Base-by-base conservation (phyloP, 2,113 vertebrate species). In the Melanocharis versteri region DNA sequence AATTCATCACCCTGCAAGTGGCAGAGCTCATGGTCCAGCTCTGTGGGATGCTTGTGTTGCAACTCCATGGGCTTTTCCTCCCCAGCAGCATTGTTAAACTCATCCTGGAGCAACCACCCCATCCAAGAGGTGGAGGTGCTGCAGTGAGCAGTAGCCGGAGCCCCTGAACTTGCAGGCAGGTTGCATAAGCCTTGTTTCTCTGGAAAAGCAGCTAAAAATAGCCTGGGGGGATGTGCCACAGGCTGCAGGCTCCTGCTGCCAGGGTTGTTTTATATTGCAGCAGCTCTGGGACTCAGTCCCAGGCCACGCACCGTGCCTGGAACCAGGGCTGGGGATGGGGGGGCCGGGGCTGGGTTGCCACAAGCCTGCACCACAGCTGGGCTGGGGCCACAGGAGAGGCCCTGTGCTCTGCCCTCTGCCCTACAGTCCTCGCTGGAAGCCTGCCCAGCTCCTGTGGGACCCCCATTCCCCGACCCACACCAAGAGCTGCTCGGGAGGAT, bases 191-290 rank as follows among this genome's bases (percentile, higher is more conserved):
- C 35, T 68, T 3, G 23, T 83, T 93, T 73, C 94, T 85, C 90
- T 85, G 79, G n/a, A 93, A 94, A 90, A 85, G 70, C 37, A 72
- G 81, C 79, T 95, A 97, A 93, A 96, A 96, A 95, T 95, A 94
- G 54, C 54, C n/a, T 12, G 5, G 40, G 58, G 70, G 61, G 78
- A 70, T 75, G 81, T 87, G 90, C 87, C 77, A 66, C 4, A 6
- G 68, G 56, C 92, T 60, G 56, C 2, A 23, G 0, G 9, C 79
- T 85, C 20, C 66, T 0, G 2, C 75, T 93, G 95, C 90, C 94
- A 92, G 93, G 31, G 82, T 82, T 91, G 87, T 51, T 87, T 88
- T 83, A 83, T 13, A 17, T 39, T 73, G 85, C 85, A 72, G 79
- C 75, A 84, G 66, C 1, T 3, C 62, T 73, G 92, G 90, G 82